Evolutionary conservation across 2,888 invertebrate genomes (phyloP), one percentile per base, ranked within the genome.

Genomic region (Apodemia duryi): DNA sequence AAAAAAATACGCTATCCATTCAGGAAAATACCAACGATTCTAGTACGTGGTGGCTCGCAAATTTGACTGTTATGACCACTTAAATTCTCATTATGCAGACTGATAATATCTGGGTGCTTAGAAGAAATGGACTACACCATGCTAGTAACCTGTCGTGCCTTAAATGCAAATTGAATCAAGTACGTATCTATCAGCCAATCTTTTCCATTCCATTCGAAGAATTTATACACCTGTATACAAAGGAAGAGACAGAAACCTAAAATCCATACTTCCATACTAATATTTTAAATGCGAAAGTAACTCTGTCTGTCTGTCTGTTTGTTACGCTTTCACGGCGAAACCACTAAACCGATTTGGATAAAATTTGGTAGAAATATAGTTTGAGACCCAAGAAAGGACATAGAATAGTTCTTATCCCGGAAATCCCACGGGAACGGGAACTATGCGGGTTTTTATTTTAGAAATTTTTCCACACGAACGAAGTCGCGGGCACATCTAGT

Each of bases 61-160:
- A 81, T 82, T 83, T 81, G 82, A 84, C 81, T 76, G 78, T 80
- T 79, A 83, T 79, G 80, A 82, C 72, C 78, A 75, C 81, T 82
- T 77, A 81, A 75, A 66, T 69, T 75, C 71, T 62, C 63, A 77
- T 77, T 75, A 76, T 77, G 72, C 72, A 74, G 74, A 65, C 68
- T 70, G 84, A 82, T 85, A 70, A 52, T 75, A 84, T 83, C 84
- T 65, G 51, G 64, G 63, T 46, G 61, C 61, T 65, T 62, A 57
- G 65, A 64, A 63, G 69, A 66, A 65, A 61, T 51, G 63, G 52
- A 46, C 62, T 29, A 54, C 63, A 67, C 63, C 61, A 46, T 46
- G 46, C 69, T 70, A 69, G 70, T 70, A 74, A 75, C 72, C 71
- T 65, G 69, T 66, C 81, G 82, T 82, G 84, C 66, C 46, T 62